Evolutionary conservation across 1,140 invertebrate species (phyloP).

Genomic region (Drosophila nigrodunni): DNA sequence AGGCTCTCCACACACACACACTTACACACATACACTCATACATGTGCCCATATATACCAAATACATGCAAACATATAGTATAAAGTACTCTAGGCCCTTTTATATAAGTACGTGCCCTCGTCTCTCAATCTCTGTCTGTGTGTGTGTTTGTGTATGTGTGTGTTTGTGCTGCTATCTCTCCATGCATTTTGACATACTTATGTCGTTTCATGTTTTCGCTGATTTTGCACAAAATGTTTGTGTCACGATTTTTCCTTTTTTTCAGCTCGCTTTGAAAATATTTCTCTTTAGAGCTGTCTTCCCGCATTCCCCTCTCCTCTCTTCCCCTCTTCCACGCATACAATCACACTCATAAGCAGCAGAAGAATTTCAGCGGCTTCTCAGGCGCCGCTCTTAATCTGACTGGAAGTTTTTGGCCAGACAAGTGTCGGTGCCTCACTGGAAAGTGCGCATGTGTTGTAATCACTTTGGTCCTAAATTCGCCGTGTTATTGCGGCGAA

Average conservation of each 20-base stretch:
- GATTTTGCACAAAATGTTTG: conserved; percentile 75
- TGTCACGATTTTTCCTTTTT: conserved; percentile 43
- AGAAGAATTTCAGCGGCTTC: conserved; percentile 26
- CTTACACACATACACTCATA: conserved; percentile 26
- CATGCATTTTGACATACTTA: conserved; percentile 84
- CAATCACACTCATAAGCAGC: not conserved
- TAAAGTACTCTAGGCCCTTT: conserved; percentile 75
- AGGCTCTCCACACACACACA: conserved; percentile 35
- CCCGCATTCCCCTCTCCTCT: not conserved
- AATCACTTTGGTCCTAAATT: conserved; percentile 54
- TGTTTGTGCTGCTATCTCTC: conserved; percentile 61
- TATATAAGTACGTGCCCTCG: conserved; percentile 78
- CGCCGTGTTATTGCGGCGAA: conserved; percentile 60
- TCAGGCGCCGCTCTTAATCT: conserved; percentile 59
- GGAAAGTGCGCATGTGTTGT: conserved; percentile 76
- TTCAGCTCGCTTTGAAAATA: conserved; percentile 48
- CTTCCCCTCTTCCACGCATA: not conserved
- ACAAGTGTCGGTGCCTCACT: conserved; percentile 17
- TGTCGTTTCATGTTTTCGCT: conserved; percentile 82
- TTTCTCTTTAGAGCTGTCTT: conserved; percentile 58
- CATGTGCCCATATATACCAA: conserved; percentile 37
- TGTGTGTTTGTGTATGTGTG: conserved; percentile 31
- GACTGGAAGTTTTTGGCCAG: conserved; percentile 34
- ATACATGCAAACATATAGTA: conserved; percentile 40
- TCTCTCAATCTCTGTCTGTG: conserved; percentile 39